phyloP scores from a whole-genome alignment of 2,888 invertebrate species.

The Ischnura elegans region DNA sequence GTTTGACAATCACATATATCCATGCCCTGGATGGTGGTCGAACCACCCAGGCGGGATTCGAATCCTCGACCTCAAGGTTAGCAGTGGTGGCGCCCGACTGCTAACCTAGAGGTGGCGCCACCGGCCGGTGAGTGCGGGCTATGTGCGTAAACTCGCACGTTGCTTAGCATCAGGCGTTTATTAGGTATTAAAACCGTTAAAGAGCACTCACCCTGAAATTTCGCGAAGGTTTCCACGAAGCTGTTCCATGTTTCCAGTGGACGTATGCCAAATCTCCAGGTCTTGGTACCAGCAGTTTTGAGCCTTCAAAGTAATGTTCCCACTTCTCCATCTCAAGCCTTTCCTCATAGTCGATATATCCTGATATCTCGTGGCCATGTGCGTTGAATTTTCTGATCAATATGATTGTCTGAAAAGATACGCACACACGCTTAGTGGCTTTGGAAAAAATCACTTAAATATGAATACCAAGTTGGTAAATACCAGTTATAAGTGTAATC shows the following conservation, averaged over 20 bases:
- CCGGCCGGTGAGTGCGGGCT: too few species aligned
- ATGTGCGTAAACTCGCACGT: too few species aligned
- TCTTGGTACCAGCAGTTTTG: constrained; percentile 83
- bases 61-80: too few species aligned
- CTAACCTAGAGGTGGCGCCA: too few species aligned
- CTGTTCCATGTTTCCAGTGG: constrained; percentile 87
- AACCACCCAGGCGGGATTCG: too few species aligned
- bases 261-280: constrained; percentile 87
- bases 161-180: too few species aligned
- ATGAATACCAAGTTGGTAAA: not conserved
- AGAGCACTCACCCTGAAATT: constrained; percentile 85
- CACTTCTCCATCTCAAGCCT: constrained; percentile 87
- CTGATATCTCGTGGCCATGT: constrained; percentile 89
- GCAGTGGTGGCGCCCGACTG: too few species aligned
- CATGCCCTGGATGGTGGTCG: too few species aligned
- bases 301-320: constrained; percentile 85
- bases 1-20: too few species aligned
- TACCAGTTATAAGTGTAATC: too few species aligned
- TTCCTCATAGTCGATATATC: constrained; percentile 90
- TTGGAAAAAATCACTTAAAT: too few species aligned
- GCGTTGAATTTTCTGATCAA: constrained; percentile 86
- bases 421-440: not conserved
- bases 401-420: constrained; percentile 84
- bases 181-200: too few species aligned
- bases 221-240: constrained; percentile 85